Base-by-base conservation (phyloP, 2,113 vertebrate genomes). In the Mesembrinibis cayennensis region DNA sequence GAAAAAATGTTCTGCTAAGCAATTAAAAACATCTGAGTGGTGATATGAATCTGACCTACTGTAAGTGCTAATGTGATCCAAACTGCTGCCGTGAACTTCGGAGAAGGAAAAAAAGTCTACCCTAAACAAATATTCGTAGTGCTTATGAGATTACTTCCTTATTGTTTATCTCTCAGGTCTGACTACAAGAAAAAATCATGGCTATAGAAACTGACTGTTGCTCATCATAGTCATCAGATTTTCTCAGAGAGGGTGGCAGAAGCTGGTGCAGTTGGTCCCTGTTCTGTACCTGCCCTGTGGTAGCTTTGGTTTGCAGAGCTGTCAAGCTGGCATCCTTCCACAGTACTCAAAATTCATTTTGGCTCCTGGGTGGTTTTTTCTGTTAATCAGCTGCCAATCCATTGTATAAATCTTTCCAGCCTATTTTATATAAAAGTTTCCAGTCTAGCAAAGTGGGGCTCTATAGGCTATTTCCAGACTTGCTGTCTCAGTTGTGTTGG, bases 351-450 rank as follows among this genome's bases (percentile, higher is more conserved):
- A 94, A 92, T 72, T 90, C 40, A 8, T 88, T 86, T 96, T 96
- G 95, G 96, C 95, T 94, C 16, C 70, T 76, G 74, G 58, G 62
- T 88, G 53, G 90, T 66, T 96, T 94, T 97, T 97, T 90, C 87
- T 97, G 87, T 82, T 97, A 96, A 96, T 95, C 92, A 96, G 62
- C 49, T 93, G 87, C 95, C 95, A 96, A 90, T 91, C 58, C 87
- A 94, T 96, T 96, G 70, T 96, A 96, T 90, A 96, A 96, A 82
- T 94, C 61, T 96, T 96, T 96, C 95, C 95, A 97, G 30, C 29
- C 58, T 90, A 90, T 91, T 96, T 94, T 85, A 94, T 91, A 91
- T 65, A 42, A 85, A 94, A 96, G 56, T 97, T 97, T 97, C 95
- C 96, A 95, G 87, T 94, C 96, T 95, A 96, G 93, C 56, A 95